Base-by-base conservation (phyloP, 2,113 vertebrate species). In the Catharus bicknelli region DNA sequence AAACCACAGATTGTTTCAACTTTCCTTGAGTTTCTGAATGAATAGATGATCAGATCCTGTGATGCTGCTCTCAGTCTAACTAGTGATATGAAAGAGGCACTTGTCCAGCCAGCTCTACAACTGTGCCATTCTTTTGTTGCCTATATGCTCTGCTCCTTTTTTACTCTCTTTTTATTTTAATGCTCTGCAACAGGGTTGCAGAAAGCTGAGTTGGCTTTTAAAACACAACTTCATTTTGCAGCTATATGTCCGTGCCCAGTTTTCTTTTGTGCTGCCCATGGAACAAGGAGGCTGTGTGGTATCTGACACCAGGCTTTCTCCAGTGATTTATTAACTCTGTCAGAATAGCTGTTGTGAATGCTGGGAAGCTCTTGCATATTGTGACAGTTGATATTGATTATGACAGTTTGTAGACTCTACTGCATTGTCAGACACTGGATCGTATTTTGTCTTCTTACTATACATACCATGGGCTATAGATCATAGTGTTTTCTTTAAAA, bases 341-440 rank as follows among this genome's bases (percentile, higher is more conserved):
- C 97, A 97, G 95, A 95, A 91, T 79, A 91, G 95, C 95, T 95
- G 92, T 92, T 94, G 88, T 93, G 93, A 96, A 93, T 95, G 88
- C 94, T 95, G 96, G 94, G 95, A 96, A 95, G 94, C 94, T 90
- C 94, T 96, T 88, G 88, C 34, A 2, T 96, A 92, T 84, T 92
- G 94, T 96, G 95, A 95, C 96, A 96, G 96, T 96, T 94, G 89
- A 95, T 97, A 97, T 97, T 97, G 96, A 96, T 96, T 95, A 97
- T 97, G 95, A 96, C 96, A 96, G 95, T 95, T 94, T 85, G 88
- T 96, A 88, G 93, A 90, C 92, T 96, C 91, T 55, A 66, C 79
- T 90, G 90, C 34, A 55, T 95, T 94, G 93, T 95, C 90, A 88
- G 79, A 93, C 82, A 95, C 78, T 88, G 83, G 83, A 92, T 95